Evolutionary conservation across 1,140 invertebrate species (phyloP), one percentile per base, ranked within the genome.

Genomic region (Grapholita molesta): DNA sequence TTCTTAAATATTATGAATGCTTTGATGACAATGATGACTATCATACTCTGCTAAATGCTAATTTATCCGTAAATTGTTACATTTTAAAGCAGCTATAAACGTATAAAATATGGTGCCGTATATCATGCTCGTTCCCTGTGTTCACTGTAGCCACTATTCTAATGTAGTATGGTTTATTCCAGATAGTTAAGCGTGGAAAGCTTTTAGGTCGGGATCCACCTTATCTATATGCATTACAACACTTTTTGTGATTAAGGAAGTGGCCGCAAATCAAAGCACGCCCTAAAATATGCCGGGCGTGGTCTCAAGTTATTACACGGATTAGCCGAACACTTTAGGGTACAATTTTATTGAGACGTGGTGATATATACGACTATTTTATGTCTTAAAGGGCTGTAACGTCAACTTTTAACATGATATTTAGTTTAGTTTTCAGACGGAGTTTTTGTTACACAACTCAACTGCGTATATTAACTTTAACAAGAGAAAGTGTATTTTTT

Each of bases 161-260:
- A 52, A 55, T 55, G 52, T 11, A 25, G 52, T 11, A 25, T 28
- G 42, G 9, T 57, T n/a, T 28, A 57, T 6, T 12, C 23, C 24
- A 5, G 12, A 57, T 12, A 42, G 53, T 57, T 57, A 55, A 24
- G 23, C 53, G n/a, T 30, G 24, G 42, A 61, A 28, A n/a, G 55
- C 55, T 61, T 61, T 61, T 61, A 61, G 55, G 55, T 28, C 53
- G 3, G 25, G 55, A 61, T 61, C 24, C 23, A 15, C 55, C 55
- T 71, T 68, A 70, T 70, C 67, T 72, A 67, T 65, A 73, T 48
- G 68, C 55, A 69, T 69, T 66, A 53, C 67, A 82, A 76, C 78
- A 80, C 75, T 82, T 75, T 80, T 71, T 70, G 68, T 85, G 76
- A 85, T 85, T 85, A 82, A 82, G 77, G 80, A 80, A 85, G 74